phyloP scores from a whole-genome alignment of 2,797 vertebrate genomes.

The Falco cherrug region DNA sequence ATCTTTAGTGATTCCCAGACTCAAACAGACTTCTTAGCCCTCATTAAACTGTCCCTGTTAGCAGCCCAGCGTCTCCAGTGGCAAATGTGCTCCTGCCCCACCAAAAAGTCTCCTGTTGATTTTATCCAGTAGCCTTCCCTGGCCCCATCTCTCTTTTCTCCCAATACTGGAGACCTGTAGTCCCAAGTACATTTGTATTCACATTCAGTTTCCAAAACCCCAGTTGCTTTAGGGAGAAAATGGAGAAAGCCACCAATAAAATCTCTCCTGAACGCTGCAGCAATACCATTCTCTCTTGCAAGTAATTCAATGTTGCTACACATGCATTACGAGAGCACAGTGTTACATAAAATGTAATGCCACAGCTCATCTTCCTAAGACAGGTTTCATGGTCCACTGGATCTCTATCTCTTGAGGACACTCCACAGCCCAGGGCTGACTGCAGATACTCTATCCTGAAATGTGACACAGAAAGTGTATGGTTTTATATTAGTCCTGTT shows the following conservation, averaged over 20 bases:
- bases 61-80: not conserved
- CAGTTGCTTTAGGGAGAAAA: not conserved
- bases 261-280: not conserved
- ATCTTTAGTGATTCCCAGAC: not conserved
- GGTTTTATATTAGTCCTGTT: not conserved
- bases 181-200: not conserved
- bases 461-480: not conserved
- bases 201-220: not conserved
- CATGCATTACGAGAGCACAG: not conserved
- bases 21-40: not conserved
- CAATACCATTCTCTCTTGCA: not conserved
- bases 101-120: not conserved
- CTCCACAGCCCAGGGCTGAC: not conserved
- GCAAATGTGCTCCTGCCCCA: not conserved
- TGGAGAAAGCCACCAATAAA: not conserved
- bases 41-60: not conserved
- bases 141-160: not conserved
- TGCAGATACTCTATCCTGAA: not conserved
- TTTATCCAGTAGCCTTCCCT: not conserved
- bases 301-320: not conserved
- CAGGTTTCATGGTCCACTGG: constrained; percentile 26
- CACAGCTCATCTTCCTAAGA: constrained; percentile 34
- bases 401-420: constrained; percentile 7
- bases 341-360: constrained; percentile 21
- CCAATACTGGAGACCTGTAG: not conserved